phyloP scores from a whole-genome alignment of 2,797 vertebrate genomes.

The Xiphorhynchus erythropygius region DNA sequence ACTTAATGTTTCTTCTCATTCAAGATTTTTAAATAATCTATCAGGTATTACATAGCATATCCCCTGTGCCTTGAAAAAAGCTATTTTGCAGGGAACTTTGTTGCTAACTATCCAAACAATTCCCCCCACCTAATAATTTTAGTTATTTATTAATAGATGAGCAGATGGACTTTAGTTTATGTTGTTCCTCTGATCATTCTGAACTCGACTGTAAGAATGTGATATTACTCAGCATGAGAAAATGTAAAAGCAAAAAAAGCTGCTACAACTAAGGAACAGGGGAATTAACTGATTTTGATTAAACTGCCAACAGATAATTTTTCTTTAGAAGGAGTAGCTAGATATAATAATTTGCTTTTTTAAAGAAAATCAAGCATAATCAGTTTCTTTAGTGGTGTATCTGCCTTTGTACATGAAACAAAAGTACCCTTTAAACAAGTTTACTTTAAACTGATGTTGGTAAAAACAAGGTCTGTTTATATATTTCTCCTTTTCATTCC shows the following conservation, averaged over 20 bases:
- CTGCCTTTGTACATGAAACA: background rate
- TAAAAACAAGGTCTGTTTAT: constrained; percentile 38
- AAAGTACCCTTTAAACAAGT: background rate
- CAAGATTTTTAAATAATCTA: background rate
- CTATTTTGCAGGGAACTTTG: background rate
- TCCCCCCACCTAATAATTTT: background rate
- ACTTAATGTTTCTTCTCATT: background rate
- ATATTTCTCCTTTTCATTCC: constrained; percentile 8
- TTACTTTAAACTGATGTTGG: background rate
- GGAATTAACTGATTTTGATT: background rate
- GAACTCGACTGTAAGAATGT: background rate
- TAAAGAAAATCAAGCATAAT: background rate
- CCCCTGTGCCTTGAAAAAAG: background rate
- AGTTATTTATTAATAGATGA: constrained; percentile 1
- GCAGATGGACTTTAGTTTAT: constrained; percentile 25
- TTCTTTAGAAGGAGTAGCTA: background rate
- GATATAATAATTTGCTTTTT: background rate
- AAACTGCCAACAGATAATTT: background rate
- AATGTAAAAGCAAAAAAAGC: background rate
- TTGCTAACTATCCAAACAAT: background rate
- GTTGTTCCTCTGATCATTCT: constrained; percentile 4
- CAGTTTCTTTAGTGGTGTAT: background rate
- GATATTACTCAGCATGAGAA: constrained; percentile 8
- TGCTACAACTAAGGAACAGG: background rate
- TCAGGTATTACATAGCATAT: background rate